phyloP scores from a whole-genome alignment of 2,113 vertebrate species.

The Sarotherodon lohbergeri region DNA sequence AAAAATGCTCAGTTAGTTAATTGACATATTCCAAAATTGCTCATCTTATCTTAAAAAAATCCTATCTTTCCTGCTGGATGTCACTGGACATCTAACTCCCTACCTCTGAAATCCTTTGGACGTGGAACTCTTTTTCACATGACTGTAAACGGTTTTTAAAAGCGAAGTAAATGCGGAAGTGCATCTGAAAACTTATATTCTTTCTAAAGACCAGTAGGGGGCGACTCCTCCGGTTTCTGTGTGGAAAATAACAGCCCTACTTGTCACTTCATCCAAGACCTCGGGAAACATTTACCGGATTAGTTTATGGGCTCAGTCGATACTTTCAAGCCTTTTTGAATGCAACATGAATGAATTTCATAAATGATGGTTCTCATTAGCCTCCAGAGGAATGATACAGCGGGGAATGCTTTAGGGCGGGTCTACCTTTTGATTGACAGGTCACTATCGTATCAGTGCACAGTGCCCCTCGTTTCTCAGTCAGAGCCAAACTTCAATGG shows the following conservation, averaged over 20 bases:
- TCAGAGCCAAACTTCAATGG: neutral
- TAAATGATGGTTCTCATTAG: neutral
- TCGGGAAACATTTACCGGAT: neutral
- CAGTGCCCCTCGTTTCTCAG: neutral
- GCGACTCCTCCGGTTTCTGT: neutral
- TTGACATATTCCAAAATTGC: neutral
- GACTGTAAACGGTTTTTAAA: neutral
- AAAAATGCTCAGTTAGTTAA: neutral
- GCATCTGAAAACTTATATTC: neutral
- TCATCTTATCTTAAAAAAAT: neutral
- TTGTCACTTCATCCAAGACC: neutral
- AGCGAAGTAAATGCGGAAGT: rapidly evolving
- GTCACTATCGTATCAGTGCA: rapidly evolving
- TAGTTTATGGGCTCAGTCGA: neutral
- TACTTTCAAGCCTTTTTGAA: neutral
- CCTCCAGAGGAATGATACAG: neutral
- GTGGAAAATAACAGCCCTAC: neutral
- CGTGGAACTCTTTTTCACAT: neutral
- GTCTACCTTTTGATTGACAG: neutral
- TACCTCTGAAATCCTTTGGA: neutral
- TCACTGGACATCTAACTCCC: neutral
- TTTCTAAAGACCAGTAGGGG: neutral
- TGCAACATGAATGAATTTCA: neutral
- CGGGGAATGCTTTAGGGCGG: neutral
- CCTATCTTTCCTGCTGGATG: rapidly evolving